Percentiles rank a stretch among this genome's conserved stretches.
These are phyloP conservation scores for Chamaea fasciata DNA, from an alignment of 2,113 vertebrate species.

Conservation along the genomic window DNA sequence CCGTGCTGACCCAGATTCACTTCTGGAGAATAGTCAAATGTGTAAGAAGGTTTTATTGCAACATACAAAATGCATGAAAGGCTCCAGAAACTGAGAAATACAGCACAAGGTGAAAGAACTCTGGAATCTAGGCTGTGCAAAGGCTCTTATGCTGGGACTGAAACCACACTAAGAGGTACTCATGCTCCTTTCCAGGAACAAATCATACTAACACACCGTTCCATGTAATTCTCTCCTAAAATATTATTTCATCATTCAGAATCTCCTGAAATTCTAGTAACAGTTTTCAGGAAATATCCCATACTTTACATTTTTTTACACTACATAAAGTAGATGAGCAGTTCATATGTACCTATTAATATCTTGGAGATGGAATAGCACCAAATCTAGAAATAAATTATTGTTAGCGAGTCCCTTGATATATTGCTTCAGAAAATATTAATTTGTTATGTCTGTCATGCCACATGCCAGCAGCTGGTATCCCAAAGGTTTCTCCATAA, in stretches of 20 bases:
- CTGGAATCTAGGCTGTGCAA: background rate
- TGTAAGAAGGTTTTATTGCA: background rate
- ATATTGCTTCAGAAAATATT: slow-evolving; percentile 20
- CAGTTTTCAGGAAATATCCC: background rate
- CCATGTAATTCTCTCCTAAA: background rate
- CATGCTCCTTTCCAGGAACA: background rate
- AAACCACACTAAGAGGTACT: background rate
- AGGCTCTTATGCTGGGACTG: background rate
- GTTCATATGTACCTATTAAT: background rate
- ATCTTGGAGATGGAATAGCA: background rate
- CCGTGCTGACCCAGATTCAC: background rate
- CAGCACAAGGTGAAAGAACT: background rate
- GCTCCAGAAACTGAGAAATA: background rate
- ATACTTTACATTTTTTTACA: background rate
- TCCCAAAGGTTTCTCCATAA: slow-evolving; percentile 54
- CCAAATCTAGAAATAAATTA: slow-evolving; percentile 9
- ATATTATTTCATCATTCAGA: background rate
- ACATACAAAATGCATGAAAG: background rate
- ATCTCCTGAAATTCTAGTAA: background rate
- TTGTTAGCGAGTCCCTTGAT: background rate
- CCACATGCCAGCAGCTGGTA: background rate
- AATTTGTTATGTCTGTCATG: slow-evolving; percentile 27
- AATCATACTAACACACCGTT: background rate
- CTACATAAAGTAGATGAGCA: background rate
- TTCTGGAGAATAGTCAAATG: background rate